Evolutionary conservation across 2,797 vertebrate genomes (phyloP), one percentile per base, ranked within the genome.

Genomic region (Tenualosa ilisha): DNA sequence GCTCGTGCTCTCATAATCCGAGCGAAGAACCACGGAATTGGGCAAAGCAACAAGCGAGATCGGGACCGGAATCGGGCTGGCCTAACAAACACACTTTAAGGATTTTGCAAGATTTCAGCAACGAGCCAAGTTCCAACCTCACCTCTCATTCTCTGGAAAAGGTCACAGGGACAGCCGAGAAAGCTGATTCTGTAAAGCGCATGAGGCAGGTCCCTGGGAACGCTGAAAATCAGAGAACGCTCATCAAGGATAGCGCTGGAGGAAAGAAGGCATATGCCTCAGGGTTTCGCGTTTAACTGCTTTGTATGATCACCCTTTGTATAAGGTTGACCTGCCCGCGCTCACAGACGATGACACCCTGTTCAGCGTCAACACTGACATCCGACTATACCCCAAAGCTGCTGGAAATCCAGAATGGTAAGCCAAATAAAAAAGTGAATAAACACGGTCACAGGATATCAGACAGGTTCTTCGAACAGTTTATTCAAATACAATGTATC

Each of bases 31-130:
- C 92, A 15, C 93, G 95, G 75, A 94, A 94, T 91, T 95, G 97
- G 96, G 94, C 91, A 54, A 94, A 94, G 89, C 95, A 93, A 85
- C 94, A 94, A 89, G 87, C 86, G 90, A 92, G 91, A 89, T 86
- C 93, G 84, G 91, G 91, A 87, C 92, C 94, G 0, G 95, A 95
- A 26, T 90, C 95, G 6, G 96, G 95, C 90, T 98, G 98, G 98
- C 97, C 97, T 92, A 94, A 97, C 92, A 98, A 98, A 81, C 98
- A 98, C 95, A 97, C 98, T 82, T 95, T 98, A 88, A 94, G 97
- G 83, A 96, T 98, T 93, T 92, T 98, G 89, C 98, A 98, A 92
- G 98, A 99, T 93, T 98, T 99, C 92, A 97, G 97, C 94, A 97
- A 97, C 88, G 97, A 98, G 89, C 97, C 97, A 13, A 93, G 93